Evolutionary conservation across 2,797 vertebrate species (phyloP).

Genomic region (Heterohyrax brucei): DNA sequence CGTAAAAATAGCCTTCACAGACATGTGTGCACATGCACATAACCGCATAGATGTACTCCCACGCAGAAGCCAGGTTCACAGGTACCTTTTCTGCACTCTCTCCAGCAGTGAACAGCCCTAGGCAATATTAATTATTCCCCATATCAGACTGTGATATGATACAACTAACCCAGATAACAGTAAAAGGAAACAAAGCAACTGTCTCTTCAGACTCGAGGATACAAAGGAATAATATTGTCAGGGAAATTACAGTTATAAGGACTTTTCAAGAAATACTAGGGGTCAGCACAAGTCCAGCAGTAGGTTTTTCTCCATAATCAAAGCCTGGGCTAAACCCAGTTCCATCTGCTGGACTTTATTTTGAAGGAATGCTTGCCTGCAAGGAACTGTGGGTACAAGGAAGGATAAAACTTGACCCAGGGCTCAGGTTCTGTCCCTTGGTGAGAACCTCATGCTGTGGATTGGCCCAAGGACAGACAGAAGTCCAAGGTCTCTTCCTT

Average conservation of each 20-base stretch:
- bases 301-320: background rate
- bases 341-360: background rate
- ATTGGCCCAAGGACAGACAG: background rate
- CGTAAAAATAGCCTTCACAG: background rate
- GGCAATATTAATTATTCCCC: too few species aligned
- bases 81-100: background rate
- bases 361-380: background rate
- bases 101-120: background rate
- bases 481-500: background rate
- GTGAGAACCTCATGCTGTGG: background rate
- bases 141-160: background rate
- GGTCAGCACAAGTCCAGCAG: background rate
- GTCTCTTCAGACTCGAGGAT: background rate
- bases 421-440: background rate
- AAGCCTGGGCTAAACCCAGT: rapidly evolving
- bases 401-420: background rate
- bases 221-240: background rate
- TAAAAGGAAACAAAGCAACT: background rate
- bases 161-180: background rate
- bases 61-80: background rate
- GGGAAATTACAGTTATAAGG: background rate
- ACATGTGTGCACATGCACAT: rapidly evolving
- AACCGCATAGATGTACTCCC: background rate
- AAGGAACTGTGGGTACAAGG: background rate
- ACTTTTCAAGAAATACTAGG: background rate